Evolutionary conservation across 2,113 vertebrate species (phyloP), one percentile per base, ranked within the genome.

Genomic region (Phylloscopus trochilus): DNA sequence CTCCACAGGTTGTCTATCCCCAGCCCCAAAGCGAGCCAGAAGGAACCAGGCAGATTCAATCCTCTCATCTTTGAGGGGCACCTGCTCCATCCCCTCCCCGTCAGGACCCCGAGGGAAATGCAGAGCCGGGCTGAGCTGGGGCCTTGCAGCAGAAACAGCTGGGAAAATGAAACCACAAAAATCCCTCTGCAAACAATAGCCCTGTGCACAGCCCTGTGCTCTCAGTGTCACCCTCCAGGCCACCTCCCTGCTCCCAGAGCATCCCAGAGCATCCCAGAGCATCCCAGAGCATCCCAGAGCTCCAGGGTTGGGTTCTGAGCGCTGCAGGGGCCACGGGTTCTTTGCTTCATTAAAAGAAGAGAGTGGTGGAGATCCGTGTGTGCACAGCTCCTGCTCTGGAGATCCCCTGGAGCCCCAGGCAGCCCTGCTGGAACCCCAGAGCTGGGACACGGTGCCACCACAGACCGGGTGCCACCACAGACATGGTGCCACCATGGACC

Each of bases 341-440:
- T 15, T 24, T 8, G 9, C 31, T 68, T 26, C 11, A 7, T 62
- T 68, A 20, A 75, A 82, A 78, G 26, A 23, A 47, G 11, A 17
- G 10, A 0, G 0, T 7, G 31, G 53, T 30, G 56, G 51, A 39
- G 67, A 13, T 16, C 4, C 12, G 6, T 4, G 4, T 1, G 31
- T 5, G 44, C 8, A 1, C 5, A 78, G 60, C 52, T 46, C 24
- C 16, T 0, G 3, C 7, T 6, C 19, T 2, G 16, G 28, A 60
- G 59, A 59, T 51, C 46, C 30, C 27, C 33, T 13, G 43, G 35
- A 85, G 15, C 20, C 51, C 11, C 15, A 55, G 3, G 7, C 30
- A 87, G 39, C 13, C 35, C 75, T 22, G 56, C 47, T 11, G 2
- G 3, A 87, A n/a, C 51, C 76, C 4, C 2, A 21, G 55, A 11